Base-by-base conservation (phyloP, 92 coral and sea anemone species). In the Palythoa heliodiscus region DNA sequence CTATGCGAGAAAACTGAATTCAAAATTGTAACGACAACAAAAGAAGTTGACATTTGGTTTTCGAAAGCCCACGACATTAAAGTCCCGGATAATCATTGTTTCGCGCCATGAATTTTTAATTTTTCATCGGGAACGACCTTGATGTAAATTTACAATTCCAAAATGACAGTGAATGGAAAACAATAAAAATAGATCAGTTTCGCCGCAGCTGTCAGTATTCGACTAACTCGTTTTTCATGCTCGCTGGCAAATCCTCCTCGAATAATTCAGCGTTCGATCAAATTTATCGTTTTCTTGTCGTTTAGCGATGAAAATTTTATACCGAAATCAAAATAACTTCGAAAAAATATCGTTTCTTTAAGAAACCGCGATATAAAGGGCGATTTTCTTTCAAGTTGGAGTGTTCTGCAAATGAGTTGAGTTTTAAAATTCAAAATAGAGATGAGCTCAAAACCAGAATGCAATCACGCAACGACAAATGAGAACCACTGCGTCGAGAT, bases 121-220 rank as follows among this genome's bases (percentile, higher is more conserved):
- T 87, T 90, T 79, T 70, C 79, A 87, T 77, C 29, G 66, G 53
- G 83, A 55, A 39, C 78, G 13, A 73, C 67, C 87, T 90, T 71
- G 68, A 86, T 83, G 88, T 83, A 90, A 90, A 90, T 90, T 90
- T 87, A 90, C 93, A 88, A 92, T 94, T 94, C 93, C 87, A 92
- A 94, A 90, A 94, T 92, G 95, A 94, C 98, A 94, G 87, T 83
- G 92, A 82, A 82, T 48, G 75, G 74, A 84, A 80, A 86, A 92
- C 95, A 92, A 93, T 92, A 87, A 93, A 92, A 86, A 78, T 66
- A 69, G 93, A 85, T 90, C 89, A 78, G 87, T 89, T 86, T 83
- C 37, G 78, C 12, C 61, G 87, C 98, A 94, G 92, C 95, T 94
- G 98, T 92, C 98, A 80, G 47, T 12, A 75, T 80, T 52, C 47